These are phyloP conservation scores for Calcarius lapponicus DNA, from an alignment of 2,797 vertebrate genomes.

Conservation along the genomic window DNA sequence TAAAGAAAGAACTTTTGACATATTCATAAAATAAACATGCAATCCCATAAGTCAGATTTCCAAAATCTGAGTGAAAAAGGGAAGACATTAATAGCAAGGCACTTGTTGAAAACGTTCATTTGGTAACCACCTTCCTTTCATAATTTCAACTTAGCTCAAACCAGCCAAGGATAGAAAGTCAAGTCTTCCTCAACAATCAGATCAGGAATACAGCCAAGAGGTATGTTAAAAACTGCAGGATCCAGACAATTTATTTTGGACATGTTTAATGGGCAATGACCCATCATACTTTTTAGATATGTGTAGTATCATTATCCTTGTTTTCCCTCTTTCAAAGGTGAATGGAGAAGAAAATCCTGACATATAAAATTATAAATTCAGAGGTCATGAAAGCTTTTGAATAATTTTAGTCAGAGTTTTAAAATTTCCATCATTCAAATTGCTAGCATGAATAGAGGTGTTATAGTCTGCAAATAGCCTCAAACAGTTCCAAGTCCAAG, in stretches of 20 bases:
- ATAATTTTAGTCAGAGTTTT: background rate
- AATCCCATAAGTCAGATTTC: background rate
- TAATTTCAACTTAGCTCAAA: background rate
- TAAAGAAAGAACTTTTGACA: background rate
- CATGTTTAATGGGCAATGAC: background rate
- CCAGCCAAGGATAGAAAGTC: background rate
- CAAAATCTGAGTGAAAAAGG: background rate
- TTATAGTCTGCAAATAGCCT: background rate
- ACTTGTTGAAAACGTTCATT: background rate
- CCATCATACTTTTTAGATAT: background rate
- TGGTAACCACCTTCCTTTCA: background rate
- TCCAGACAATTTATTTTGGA: background rate
- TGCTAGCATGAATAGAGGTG: background rate
- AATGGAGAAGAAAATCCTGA: background rate
- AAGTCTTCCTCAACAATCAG: background rate
- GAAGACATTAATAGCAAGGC: background rate
- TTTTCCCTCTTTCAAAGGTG: background rate
- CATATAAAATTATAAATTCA: background rate
- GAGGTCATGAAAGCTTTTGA: background rate
- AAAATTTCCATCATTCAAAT: background rate
- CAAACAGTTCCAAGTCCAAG: background rate
- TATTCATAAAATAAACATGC: background rate
- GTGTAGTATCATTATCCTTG: background rate
- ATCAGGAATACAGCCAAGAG: background rate
- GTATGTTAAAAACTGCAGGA: background rate